These are phyloP conservation scores for Puffinus mauretanicus DNA, from an alignment of 2,113 vertebrate species.

Conservation along the genomic window DNA sequence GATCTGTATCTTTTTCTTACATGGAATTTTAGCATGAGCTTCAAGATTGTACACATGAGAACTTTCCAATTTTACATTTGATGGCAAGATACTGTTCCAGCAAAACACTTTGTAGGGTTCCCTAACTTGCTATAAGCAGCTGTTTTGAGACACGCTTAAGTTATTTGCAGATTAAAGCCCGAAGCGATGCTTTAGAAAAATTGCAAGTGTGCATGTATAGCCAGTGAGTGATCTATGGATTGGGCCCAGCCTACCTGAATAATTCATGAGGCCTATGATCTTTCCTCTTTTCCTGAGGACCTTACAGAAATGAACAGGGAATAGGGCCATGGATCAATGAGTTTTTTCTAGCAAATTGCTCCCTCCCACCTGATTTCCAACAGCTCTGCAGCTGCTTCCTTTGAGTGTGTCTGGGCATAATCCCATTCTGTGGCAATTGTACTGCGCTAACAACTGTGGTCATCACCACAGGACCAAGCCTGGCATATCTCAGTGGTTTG, in stretches of 20 bases:
- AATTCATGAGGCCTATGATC: constrained; percentile 24
- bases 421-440: not conserved
- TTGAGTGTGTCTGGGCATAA: not conserved
- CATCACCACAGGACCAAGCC: not conserved
- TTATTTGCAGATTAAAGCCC: constrained; percentile 37
- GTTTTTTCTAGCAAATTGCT: not conserved
- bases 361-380: not conserved
- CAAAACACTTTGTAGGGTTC: not conserved
- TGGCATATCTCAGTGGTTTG: not conserved
- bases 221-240: not conserved
- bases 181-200: not conserved
- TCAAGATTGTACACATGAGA: not conserved
- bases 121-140: constrained; percentile 1
- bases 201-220: not conserved
- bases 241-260: not conserved
- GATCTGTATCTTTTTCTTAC: not conserved
- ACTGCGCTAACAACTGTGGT: not conserved
- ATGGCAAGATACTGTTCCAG: not conserved
- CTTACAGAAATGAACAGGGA: constrained; percentile 7
- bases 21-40: not conserved
- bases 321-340: constrained; percentile 1
- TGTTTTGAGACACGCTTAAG: constrained; percentile 5
- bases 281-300: not conserved
- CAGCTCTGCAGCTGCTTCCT: not conserved
- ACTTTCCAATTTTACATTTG: not conserved